phyloP scores from a whole-genome alignment of 2,113 vertebrate genomes.

The Polyodon spathula region DNA sequence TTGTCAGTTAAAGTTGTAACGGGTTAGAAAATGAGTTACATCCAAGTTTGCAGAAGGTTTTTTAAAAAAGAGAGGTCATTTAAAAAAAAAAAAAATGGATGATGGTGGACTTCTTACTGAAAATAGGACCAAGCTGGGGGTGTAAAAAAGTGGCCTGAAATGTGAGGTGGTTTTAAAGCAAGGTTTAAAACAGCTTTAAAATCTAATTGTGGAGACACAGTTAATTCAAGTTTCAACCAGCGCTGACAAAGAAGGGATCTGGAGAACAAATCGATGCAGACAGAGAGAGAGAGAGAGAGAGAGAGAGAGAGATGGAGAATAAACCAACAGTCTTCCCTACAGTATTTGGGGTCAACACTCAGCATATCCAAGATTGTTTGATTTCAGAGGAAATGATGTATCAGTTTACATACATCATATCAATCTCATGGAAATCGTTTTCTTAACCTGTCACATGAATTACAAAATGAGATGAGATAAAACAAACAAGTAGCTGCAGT shows the following conservation, averaged over 20 bases:
- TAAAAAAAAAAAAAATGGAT: no score
- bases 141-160: no score
- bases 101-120: no score
- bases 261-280: background rate
- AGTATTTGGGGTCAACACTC: background rate
- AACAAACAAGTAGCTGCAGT: background rate
- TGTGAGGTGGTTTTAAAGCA: no score
- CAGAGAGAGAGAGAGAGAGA: background rate
- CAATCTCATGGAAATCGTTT: background rate
- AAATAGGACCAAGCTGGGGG: no score
- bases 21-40: no score
- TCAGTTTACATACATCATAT: background rate
- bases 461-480: background rate
- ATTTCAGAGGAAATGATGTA: background rate
- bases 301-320: background rate
- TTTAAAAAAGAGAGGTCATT: no score
- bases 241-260: background rate
- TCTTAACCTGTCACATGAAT: background rate
- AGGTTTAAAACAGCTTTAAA: no score
- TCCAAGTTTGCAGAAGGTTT: no score
- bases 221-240: background rate
- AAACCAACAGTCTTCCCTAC: background rate
- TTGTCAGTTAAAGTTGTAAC: no score
- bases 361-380: background rate
- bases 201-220: background rate